Evolutionary conservation across 2,797 vertebrate genomes (phyloP), one percentile per base, ranked within the genome.

Genomic region (Myotis vivesi): DNA sequence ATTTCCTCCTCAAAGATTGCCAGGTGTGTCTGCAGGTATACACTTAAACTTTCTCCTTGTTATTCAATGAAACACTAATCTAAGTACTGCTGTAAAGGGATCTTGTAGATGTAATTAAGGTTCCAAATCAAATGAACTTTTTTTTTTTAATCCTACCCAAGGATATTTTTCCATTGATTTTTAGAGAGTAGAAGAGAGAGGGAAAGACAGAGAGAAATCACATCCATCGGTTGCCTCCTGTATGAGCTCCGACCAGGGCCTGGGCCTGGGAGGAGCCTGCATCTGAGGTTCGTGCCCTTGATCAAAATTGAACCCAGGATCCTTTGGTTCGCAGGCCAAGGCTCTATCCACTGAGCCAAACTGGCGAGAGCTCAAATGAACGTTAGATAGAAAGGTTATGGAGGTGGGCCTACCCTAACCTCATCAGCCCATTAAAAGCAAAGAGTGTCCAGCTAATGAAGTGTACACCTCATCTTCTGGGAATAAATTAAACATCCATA

Each of bases 11-110:
- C 2, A 33, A 28, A 73, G 10, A 62, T 49, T 68, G 20, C 3
- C 22, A 79, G 51, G 33, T 55, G 22, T 17, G 62, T 28, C n/a
- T 20, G 1, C 15, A 64, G 15, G 22, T 13, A 73, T 16, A 77
- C 3, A 77, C 2, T 68, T 1, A 46, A 3, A n/a, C 7, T 10
- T 62, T 89, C 22, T 88, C 22, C n/a, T 3, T 41, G 1, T 72
- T 86, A 76, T 33, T 87, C 5, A 75, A 30, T 79, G 38, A 79
- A 87, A 69, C 28, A 22, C 10, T 53, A 86, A 72, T 89, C 11
- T 68, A 89, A 3, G 30, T 83, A 68, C 3, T 33, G 6, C 6
- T 38, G 4, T 53, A 62, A 84, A 75, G 1, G 6, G 20, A 71
- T 46, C n/a, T 79, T 87, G 5, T 11, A 36, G 8, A 22, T 71